Percentiles rank a stretch among this genome's conserved stretches.
Conservation (phyloP, 2,888 invertebrate species). For the Drymonia ruficornis region DNA sequence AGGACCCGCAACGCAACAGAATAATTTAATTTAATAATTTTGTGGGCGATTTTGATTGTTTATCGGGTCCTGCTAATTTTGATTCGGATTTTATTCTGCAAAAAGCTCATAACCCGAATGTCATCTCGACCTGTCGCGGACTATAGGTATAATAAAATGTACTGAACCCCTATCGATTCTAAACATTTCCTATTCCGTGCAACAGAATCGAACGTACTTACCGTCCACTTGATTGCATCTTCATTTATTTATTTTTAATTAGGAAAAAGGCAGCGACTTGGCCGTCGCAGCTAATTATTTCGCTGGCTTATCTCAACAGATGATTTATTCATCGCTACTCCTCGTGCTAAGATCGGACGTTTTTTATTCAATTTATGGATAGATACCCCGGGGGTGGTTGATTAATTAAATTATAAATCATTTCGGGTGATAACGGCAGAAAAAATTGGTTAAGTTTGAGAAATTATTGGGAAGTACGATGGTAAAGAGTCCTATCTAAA, state of each 20-base stretch:
- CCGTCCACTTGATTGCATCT: slow-evolving; percentile 54
- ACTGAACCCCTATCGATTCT: not conserved
- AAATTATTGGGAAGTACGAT: slow-evolving; percentile 7
- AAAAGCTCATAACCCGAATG: too few relatives aligned
- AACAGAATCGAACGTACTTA: slow-evolving; percentile 8
- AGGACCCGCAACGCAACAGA: too few relatives aligned
- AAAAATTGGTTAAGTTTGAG: slow-evolving; percentile 37
- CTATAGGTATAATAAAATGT: too few relatives aligned
- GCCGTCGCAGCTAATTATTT: slow-evolving; percentile 72
- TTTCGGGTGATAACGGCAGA: slow-evolving; percentile 43
- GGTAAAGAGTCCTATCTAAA: not conserved
- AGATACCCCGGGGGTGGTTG: slow-evolving; percentile 53
- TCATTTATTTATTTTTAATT: slow-evolving; percentile 83
- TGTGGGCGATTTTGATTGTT: too few relatives aligned
- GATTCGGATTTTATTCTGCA: too few relatives aligned
- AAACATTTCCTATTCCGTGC: not conserved
- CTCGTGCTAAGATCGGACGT: slow-evolving; percentile 40
- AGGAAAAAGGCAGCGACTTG: slow-evolving; percentile 61
- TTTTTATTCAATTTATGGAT: slow-evolving; percentile 57
- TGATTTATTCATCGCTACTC: slow-evolving; percentile 70
- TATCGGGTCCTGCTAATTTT: too few relatives aligned
- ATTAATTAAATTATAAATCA: slow-evolving; percentile 65
- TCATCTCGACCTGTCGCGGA: too few relatives aligned
- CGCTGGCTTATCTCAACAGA: slow-evolving; percentile 70
- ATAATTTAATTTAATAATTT: too few relatives aligned